A percentile compares a stretch with the other conserved stretches of the same genome.
These are phyloP conservation scores for Nansenia antarctica DNA, from an alignment of 2,113 vertebrate species.

Conservation along the genomic window DNA sequence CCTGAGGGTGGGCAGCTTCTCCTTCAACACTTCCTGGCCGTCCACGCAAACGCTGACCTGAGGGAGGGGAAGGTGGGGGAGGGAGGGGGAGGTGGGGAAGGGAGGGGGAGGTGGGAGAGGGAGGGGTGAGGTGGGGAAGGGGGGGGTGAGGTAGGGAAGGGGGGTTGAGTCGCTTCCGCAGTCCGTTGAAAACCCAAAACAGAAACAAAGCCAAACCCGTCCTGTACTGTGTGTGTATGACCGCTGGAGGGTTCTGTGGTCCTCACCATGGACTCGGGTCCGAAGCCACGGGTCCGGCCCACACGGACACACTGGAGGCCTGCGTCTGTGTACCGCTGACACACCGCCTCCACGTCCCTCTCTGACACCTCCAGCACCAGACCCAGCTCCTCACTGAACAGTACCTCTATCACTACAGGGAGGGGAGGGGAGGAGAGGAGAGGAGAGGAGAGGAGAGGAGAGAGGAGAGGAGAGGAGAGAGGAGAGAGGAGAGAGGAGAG, in stretches of 20 bases:
- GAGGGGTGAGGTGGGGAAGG: too few relatives aligned
- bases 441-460: neutral
- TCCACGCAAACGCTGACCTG: constrained; percentile 79
- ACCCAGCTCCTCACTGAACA: constrained; percentile 89
- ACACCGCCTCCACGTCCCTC: constrained; percentile 53
- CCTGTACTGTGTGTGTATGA: too few relatives aligned
- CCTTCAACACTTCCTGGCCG: constrained; percentile 71
- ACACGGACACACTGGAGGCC: constrained; percentile 78
- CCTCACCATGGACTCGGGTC: constrained; percentile 81
- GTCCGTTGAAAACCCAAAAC: too few relatives aligned
- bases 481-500: neutral
- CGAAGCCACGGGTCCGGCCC: constrained; percentile 75
- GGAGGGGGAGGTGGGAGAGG: too few relatives aligned
- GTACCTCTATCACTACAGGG: constrained; percentile 76
- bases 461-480: neutral
- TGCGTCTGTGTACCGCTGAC: constrained; percentile 67
- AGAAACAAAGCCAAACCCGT: too few relatives aligned
- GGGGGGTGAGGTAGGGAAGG: too few relatives aligned
- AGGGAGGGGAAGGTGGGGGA: neutral
- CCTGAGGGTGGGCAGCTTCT: constrained; percentile 76
- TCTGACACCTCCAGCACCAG: constrained; percentile 83
- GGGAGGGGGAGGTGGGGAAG: neutral
- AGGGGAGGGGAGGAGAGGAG: neutral
- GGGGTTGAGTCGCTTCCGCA: too few relatives aligned
- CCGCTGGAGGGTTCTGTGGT: too few relatives aligned